Percentiles rank a stretch among this genome's conserved stretches.
phyloP scores from a whole-genome alignment of 2,113 vertebrate genomes.

The Lipotes vexillifer region DNA sequence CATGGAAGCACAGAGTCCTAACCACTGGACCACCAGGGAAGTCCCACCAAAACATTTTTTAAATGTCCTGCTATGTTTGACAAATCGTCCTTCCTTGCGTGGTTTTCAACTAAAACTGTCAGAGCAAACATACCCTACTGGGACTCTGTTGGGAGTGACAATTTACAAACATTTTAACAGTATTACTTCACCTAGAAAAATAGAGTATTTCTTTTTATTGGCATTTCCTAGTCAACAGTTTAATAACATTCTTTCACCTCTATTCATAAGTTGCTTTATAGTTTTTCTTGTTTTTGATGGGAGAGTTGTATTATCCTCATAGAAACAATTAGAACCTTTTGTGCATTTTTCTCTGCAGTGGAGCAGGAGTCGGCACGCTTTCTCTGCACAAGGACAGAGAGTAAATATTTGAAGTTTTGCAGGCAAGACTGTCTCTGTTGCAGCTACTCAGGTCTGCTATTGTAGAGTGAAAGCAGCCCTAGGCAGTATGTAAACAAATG shows the following conservation, averaged over 20 bases:
- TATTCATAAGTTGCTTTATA: not conserved
- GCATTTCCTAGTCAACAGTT: not conserved
- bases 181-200: not conserved
- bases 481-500: accelerated
- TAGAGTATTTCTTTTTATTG: not conserved
- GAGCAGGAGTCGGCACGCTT: not conserved
- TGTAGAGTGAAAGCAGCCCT: not conserved
- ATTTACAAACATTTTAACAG: not conserved
- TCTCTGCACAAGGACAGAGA: not conserved
- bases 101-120: not conserved
- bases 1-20: too few species aligned
- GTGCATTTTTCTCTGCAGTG: not conserved
- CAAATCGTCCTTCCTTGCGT: not conserved
- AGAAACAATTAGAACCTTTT: not conserved
- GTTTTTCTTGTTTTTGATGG: not conserved
- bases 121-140: not conserved
- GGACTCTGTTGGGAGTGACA: not conserved
- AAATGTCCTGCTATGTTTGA: not conserved
- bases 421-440: accelerated
- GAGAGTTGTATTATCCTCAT: not conserved
- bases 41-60: not conserved
- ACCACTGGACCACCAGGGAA: too few species aligned
- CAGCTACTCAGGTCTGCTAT: not conserved
- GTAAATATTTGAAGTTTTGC: not conserved
- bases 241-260: not conserved